A percentile compares a stretch with the other conserved stretches of the same genome.
These are phyloP conservation scores for Plodia interpunctella DNA, from an alignment of 1,140 invertebrate genomes.

Conservation along the genomic window DNA sequence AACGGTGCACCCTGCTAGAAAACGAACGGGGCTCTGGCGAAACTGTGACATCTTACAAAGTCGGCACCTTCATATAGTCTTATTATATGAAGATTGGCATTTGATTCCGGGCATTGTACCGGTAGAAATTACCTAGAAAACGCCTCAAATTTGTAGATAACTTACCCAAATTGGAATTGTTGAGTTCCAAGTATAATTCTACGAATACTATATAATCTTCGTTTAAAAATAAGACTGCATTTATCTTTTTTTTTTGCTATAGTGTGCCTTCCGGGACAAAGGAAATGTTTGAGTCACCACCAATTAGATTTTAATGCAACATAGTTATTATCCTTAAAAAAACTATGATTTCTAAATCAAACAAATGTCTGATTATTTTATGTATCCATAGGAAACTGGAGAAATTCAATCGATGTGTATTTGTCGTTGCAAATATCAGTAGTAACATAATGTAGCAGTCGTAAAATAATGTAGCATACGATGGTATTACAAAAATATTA, in stretches of 20 bases:
- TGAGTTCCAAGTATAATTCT: too few species aligned
- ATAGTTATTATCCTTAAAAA: too few species aligned
- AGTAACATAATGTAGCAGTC: too few species aligned
- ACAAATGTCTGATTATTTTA: background rate
- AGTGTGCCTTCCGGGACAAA: too few species aligned
- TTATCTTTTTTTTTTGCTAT: background rate
- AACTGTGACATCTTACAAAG: background rate
- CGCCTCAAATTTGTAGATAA: too few species aligned
- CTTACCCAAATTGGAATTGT: too few species aligned
- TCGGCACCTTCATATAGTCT: background rate
- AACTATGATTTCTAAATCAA: background rate
- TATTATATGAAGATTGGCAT: too few species aligned
- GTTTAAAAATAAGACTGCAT: background rate
- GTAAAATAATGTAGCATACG: background rate
- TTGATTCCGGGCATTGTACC: too few species aligned
- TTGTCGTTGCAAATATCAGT: background rate
- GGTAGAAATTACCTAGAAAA: too few species aligned
- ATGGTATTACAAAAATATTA: background rate
- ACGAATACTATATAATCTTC: background rate
- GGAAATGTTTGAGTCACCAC: too few species aligned
- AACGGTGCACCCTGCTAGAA: slow-evolving; percentile 10
- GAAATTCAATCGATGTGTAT: background rate
- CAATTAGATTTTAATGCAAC: too few species aligned
- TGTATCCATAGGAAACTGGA: background rate
- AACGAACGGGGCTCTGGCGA: slow-evolving; percentile 13